These are phyloP conservation scores for Choloepus didactylus DNA, from an alignment of 2,797 vertebrate genomes.

Conservation along the genomic window DNA sequence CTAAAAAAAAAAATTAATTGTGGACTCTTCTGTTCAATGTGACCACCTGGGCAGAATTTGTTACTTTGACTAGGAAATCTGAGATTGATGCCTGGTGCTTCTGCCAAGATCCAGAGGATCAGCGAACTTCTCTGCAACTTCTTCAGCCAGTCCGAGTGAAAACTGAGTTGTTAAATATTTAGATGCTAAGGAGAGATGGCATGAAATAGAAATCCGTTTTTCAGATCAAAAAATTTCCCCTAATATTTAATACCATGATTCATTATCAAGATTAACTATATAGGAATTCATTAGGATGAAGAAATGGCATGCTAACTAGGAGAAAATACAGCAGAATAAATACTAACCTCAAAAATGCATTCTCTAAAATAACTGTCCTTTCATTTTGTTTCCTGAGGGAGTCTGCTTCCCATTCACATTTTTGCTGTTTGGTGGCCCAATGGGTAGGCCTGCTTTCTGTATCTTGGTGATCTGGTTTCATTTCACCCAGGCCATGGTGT, in stretches of 20 bases:
- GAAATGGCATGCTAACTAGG: not conserved
- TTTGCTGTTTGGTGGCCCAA: not conserved
- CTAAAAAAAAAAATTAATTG: not conserved
- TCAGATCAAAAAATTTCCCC: not conserved
- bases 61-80: not conserved
- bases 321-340: not conserved
- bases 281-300: not conserved
- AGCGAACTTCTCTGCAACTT: not conserved
- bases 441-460: not conserved
- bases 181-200: not conserved
- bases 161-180: not conserved
- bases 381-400: not conserved
- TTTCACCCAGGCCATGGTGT: fast-evolving
- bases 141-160: not conserved
- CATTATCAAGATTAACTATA: not conserved
- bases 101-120: not conserved
- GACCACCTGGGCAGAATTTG: not conserved
- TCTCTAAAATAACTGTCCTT: too few species aligned
- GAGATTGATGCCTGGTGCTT: not conserved
- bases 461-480: not conserved
- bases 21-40: not conserved
- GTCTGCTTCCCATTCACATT: fast-evolving
- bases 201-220: not conserved
- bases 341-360: not conserved
- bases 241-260: not conserved